A percentile compares a stretch with the other conserved stretches of the same genome.
These are phyloP conservation scores for Poecilus cupreus DNA, from an alignment of 2,888 invertebrate genomes.

Conservation along the genomic window DNA sequence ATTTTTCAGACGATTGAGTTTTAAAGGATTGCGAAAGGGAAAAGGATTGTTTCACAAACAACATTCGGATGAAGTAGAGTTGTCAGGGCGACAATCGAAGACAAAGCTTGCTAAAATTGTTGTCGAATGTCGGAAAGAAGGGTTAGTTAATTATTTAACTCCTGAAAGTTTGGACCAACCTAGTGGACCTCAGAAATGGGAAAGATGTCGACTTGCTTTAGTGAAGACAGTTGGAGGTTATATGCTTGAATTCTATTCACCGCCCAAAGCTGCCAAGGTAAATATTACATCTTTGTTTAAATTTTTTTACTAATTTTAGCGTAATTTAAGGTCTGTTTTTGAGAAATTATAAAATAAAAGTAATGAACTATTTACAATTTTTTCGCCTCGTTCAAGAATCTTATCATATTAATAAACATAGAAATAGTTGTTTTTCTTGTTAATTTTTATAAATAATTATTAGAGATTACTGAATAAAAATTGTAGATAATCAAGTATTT, in stretches of 20 bases:
- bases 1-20: constrained; percentile 81
- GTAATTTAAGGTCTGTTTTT: neutral
- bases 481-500: neutral
- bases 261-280: constrained; percentile 93
- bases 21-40: constrained; percentile 79
- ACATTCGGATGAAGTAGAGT: constrained; percentile 89
- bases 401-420: neutral
- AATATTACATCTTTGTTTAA: no score
- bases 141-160: constrained; percentile 92
- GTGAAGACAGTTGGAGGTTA: constrained; percentile 96
- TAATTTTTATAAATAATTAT: neutral
- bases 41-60: constrained; percentile 93
- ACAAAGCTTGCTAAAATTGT: constrained; percentile 93
- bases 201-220: constrained; percentile 91
- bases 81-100: constrained; percentile 85
- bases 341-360: constrained; percentile 15
- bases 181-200: constrained; percentile 93
- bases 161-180: constrained; percentile 92
- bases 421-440: neutral
- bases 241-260: constrained; percentile 96
- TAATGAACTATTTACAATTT: neutral
- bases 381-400: neutral
- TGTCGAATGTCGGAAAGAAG: constrained; percentile 95
- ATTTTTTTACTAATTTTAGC: neutral
- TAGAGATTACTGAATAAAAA: neutral